phyloP scores from a whole-genome alignment of 2,888 invertebrate genomes.

The Acleris literana region DNA sequence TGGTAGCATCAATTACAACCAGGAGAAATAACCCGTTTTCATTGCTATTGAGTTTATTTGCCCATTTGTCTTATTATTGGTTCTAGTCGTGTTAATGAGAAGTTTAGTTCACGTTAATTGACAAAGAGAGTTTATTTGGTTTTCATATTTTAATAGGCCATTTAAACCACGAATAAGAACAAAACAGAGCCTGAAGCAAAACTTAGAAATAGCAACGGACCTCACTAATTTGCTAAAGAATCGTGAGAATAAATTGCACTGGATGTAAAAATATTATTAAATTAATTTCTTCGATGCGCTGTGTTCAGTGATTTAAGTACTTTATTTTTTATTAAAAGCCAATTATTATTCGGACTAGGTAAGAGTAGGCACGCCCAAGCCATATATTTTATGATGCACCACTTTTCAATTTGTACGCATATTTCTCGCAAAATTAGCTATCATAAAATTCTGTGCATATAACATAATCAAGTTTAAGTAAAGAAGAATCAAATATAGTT shows the following conservation, averaged over 20 bases:
- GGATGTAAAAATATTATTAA: slow-evolving; percentile 21
- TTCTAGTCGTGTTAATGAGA: no score
- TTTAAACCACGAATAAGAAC: neutral
- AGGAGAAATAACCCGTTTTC: no score
- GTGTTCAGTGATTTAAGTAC: slow-evolving; percentile 15
- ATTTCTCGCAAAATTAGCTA: slow-evolving; percentile 4
- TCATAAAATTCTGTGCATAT: neutral
- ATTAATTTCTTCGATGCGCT: slow-evolving; percentile 19
- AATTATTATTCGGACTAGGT: slow-evolving; percentile 22
- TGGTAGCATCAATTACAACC: no score
- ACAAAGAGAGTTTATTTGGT: neutral
- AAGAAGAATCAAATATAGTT: neutral
- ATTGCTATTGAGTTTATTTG: no score
- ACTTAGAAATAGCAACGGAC: neutral
- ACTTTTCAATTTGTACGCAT: slow-evolving; percentile 28
- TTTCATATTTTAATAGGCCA: neutral
- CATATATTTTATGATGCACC: slow-evolving; percentile 17
- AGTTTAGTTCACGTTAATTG: neutral
- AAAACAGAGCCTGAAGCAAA: slow-evolving; percentile 6
- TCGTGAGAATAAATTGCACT: slow-evolving; percentile 27
- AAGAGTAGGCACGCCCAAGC: slow-evolving; percentile 6
- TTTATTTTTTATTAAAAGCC: slow-evolving; percentile 17
- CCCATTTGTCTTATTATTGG: no score
- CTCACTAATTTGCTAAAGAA: slow-evolving; percentile 3
- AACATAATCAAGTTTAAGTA: neutral